Base-by-base conservation (phyloP, 2,113 vertebrate species). In the Paramisgurnus dabryanus region DNA sequence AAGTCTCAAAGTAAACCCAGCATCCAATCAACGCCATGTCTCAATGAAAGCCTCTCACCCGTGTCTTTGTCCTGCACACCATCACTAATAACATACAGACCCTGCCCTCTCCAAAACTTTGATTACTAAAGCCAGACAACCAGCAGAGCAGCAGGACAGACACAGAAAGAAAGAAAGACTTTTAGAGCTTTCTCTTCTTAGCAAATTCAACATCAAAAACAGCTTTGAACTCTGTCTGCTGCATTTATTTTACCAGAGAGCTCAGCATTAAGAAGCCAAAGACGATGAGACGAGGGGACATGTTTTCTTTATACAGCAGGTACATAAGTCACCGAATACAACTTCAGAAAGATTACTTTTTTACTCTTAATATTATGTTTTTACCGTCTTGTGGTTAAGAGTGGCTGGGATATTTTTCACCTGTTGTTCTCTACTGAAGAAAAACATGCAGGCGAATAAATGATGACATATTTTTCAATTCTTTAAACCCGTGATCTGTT, bases 221-320 rank as follows among this genome's bases (percentile, higher is more conserved):
- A 74, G 70, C 82, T 83, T 79, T 83, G 82, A 83, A 83, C 77
- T 79, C 22, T 10, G 66, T 73, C 39, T 41, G 12, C 43, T 63
- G 67, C 39, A 55, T 63, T 80, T 80, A 75, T 78, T 80, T 83
- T 61, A 79, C 27, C 72, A 77, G 27, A 80, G 27, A 17, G 40
- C 40, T 50, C 18, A 53, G 69, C 13, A 83, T 80, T 71, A 71
- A 60, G 22, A 57, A 76, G 67, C 58, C 47, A 70, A 76, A 80
- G 58, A 80, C 43, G 15, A 34, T 22, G 60, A 63, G 65, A 22
- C 15, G 65, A 41, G 67, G 45, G 7, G 61, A 43, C 76, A 77
- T 80, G 2, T 47, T 47, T 47, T 47, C 45, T 47, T 0, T 47
- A 34, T 34, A 34, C 27, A 34, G 27, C 27, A 34, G 27, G 27